Evolutionary conservation across 2,797 vertebrate genomes (phyloP).

Genomic region (Okamejei kenojei): DNA sequence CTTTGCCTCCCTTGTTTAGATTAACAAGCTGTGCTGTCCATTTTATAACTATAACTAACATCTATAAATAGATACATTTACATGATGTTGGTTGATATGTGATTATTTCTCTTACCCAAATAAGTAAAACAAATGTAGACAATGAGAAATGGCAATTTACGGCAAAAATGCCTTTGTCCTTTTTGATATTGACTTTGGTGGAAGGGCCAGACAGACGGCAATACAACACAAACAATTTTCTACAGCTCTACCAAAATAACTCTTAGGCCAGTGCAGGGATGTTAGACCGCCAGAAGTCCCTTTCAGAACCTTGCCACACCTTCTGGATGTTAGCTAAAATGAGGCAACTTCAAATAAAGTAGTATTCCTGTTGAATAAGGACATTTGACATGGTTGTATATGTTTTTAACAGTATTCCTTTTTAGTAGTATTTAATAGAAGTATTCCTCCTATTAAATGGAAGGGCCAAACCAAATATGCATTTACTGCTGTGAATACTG

Average conservation of each 20-base stretch:
- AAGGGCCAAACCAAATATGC: background rate
- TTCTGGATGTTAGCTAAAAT: background rate
- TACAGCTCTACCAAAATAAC: background rate
- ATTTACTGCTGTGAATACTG: background rate
- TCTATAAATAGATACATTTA: background rate
- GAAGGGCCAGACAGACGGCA: background rate
- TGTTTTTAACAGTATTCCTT: background rate
- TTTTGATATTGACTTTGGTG: background rate
- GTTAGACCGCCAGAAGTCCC: background rate
- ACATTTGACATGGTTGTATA: background rate
- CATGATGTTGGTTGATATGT: background rate
- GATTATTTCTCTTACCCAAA: background rate
- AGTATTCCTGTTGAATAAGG: background rate
- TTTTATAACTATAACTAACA: background rate
- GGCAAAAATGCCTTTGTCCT: background rate
- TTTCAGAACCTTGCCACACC: background rate
- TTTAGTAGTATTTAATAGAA: background rate
- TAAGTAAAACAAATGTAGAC: background rate
- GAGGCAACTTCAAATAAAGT: background rate
- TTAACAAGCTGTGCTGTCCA: constrained; percentile 14
- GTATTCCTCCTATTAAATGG: background rate
- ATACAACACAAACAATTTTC: background rate
- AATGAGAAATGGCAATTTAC: background rate
- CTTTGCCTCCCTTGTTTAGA: constrained; percentile 42
- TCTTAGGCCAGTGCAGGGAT: background rate